Evolutionary conservation across 2,797 vertebrate species (phyloP), one percentile per base, ranked within the genome.

Genomic region (Pangasius macronema): DNA sequence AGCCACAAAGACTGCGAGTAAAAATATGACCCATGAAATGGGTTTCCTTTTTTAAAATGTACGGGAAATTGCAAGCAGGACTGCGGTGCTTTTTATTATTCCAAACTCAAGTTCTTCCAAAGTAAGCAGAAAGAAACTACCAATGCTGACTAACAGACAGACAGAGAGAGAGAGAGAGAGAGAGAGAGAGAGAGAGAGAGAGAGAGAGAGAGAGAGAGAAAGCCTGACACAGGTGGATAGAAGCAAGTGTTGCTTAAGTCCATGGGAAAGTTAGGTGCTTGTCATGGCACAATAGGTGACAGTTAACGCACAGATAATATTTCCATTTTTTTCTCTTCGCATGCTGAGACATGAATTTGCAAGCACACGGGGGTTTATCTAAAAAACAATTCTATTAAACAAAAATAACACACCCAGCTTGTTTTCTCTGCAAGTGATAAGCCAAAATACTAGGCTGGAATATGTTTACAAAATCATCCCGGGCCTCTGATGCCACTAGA

Each of bases 181-280:
- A 83, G 39, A 86, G 49, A 33, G 24, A 51, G 75, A 84, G 83
- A 84, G 27, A 42, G 55, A 83, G 68, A 85, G 46, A 76, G 10
- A 30, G 46, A 84, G 85, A 86, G 27, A 14, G 61, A 82, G 39
- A 88, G 30, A 80, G 9, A 59, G 33, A 59, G 22, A 89, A 30
- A 73, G 51, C 51, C 79, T 53, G 81, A 77, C 55, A 76, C 88
- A 91, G 90, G 87, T 91, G 87, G 57, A 80, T 80, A 55, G 77
- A 80, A 39, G 24, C 22, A 61, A 68, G 14, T 55, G 46, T 82
- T 76, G 55, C 42, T 87, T 42, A 36, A 75, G 42, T 83, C n/a
- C 8, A 51, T 86, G 67, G 53, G 73, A n/a, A 88, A 36, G 24
- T 70, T 49, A 24, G 53, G 30, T 53, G 55, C 27, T 61, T 88